Evolutionary conservation across 2,888 invertebrate species (phyloP).

Genomic region (Pomacea canaliculata): DNA sequence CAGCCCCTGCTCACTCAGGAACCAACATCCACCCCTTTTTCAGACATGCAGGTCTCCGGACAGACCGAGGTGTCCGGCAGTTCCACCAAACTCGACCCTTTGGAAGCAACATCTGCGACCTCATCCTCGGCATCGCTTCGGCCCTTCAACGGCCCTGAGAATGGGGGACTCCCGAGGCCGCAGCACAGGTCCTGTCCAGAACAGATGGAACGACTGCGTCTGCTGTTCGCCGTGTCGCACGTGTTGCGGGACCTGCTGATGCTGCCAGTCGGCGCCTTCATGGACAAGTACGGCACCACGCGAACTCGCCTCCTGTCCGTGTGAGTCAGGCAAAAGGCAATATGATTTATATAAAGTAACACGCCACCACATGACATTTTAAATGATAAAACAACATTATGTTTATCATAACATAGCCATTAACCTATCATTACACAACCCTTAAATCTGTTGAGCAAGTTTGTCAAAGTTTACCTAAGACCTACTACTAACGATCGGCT

Average conservation of each 20-base stretch:
- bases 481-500: too few species aligned
- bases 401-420: too few species aligned
- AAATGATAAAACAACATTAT: too few species aligned
- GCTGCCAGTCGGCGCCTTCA: constrained; percentile 49
- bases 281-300: constrained; percentile 56
- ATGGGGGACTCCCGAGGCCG: background rate
- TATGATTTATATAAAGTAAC: too few species aligned
- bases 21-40: too few species aligned
- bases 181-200: background rate
- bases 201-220: constrained; percentile 32
- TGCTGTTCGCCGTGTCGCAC: constrained; percentile 42
- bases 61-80: too few species aligned
- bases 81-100: background rate
- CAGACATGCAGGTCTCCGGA: too few species aligned
- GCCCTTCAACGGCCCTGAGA: background rate
- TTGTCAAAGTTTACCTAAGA: too few species aligned
- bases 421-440: too few species aligned
- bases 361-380: too few species aligned
- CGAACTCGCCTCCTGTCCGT: constrained; percentile 52
- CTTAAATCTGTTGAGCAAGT: too few species aligned
- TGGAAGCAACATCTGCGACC: background rate
- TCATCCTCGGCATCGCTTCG: background rate
- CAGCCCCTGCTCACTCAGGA: too few species aligned
- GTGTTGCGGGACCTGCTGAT: constrained; percentile 45
- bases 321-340: constrained; percentile 37